Conservation (phyloP, 2,797 vertebrate species). For the Falco rusticolus region DNA sequence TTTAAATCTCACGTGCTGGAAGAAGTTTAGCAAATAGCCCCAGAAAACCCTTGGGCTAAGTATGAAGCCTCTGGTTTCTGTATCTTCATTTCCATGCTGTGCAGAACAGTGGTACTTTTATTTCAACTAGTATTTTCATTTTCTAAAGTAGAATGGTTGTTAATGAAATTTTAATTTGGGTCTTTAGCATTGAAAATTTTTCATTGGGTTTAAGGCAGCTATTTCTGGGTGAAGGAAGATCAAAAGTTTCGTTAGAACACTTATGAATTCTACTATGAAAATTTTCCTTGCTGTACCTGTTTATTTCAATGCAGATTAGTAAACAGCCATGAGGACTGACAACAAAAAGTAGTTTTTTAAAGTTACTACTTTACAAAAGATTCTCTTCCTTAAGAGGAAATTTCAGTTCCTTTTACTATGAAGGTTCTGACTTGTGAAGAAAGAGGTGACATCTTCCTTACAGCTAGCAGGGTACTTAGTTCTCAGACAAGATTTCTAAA, state of each 20-base stretch:
- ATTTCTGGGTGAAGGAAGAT: neutral
- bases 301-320: neutral
- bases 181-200: neutral
- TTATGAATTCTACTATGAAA: neutral
- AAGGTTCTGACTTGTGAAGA: neutral
- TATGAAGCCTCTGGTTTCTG: neutral
- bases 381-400: neutral
- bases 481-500: neutral
- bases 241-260: neutral
- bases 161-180: neutral
- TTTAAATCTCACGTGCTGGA: neutral
- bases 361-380: neutral
- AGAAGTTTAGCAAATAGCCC: neutral
- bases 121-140: neutral
- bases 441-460: neutral
- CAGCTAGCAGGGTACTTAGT: accelerated
- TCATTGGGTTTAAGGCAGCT: neutral
- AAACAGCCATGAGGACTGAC: neutral
- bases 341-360: neutral
- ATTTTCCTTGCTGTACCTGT: neutral
- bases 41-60: neutral
- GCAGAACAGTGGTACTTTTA: neutral
- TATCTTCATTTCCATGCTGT: neutral
- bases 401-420: neutral
- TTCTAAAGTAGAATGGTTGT: neutral